A percentile compares a stretch with the other conserved stretches of the same genome.
These are phyloP conservation scores for Cerceris ruficornis DNA, from an alignment of 2,888 invertebrate species.

Conservation along the genomic window DNA sequence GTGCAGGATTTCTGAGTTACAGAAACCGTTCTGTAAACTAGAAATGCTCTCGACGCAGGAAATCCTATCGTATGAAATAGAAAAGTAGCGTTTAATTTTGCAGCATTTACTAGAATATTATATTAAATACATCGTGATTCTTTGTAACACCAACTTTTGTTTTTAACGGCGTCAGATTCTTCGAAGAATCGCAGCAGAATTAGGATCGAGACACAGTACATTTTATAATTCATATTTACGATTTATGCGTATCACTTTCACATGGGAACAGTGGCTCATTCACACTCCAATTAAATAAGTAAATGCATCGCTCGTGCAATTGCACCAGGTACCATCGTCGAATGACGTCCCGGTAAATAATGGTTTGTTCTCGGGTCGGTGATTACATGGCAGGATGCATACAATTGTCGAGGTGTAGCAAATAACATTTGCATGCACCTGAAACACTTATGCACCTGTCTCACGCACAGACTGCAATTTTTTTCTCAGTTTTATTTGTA, in stretches of 20 bases:
- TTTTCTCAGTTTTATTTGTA: not conserved
- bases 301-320: slow-evolving; percentile 6
- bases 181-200: slow-evolving; percentile 28
- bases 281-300: slow-evolving; percentile 5
- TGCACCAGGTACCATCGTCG: slow-evolving; percentile 12
- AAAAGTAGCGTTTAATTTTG: not conserved
- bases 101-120: not conserved
- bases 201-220: slow-evolving; percentile 34
- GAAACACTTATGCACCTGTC: slow-evolving; percentile 9
- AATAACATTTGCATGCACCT: slow-evolving; percentile 20
- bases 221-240: slow-evolving; percentile 45
- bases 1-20: slow-evolving; percentile 66
- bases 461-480: not conserved
- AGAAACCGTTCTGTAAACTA: slow-evolving; percentile 63
- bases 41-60: slow-evolving; percentile 45
- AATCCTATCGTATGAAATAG: slow-evolving; percentile 25
- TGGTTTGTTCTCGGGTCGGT: slow-evolving; percentile 25
- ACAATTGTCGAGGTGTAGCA: slow-evolving; percentile 35
- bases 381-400: slow-evolving; percentile 47
- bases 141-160: slow-evolving; percentile 41
- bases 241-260: slow-evolving; percentile 15
- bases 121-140: not conserved
- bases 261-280: slow-evolving; percentile 11
- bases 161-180: not conserved
- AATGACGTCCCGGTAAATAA: slow-evolving; percentile 34